Evolutionary conservation across 2,888 invertebrate species (phyloP).

Genomic region (Tetanocera ferruginea): DNA sequence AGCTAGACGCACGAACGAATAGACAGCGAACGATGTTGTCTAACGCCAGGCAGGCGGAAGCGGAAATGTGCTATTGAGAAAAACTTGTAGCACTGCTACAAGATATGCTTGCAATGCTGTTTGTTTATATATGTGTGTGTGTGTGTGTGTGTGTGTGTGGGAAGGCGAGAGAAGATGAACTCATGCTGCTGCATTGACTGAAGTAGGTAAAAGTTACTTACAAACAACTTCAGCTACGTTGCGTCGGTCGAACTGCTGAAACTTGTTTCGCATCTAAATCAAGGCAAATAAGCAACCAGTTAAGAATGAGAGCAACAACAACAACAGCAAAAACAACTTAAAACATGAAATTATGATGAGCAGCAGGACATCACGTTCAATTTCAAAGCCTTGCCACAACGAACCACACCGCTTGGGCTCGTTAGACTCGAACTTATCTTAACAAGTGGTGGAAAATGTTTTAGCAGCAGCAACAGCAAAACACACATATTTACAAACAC

Average conservation of each 20-base stretch:
- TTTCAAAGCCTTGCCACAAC: neutral
- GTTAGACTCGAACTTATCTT: neutral
- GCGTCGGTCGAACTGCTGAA: neutral
- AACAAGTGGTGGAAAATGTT: slow-evolving; percentile 18
- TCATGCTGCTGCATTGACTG: neutral
- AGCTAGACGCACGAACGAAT: neutral
- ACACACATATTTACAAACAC: slow-evolving; percentile 12
- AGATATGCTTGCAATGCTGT: neutral
- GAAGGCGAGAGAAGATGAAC: no score
- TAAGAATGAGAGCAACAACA: neutral
- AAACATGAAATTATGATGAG: slow-evolving; percentile 29
- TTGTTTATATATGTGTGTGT: no score
- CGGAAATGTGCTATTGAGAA: neutral
- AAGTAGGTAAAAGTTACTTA: neutral
- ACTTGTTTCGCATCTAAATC: slow-evolving; percentile 22
- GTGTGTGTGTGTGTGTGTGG: no score
- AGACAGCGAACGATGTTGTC: no score
- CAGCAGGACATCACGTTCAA: slow-evolving; percentile 25
- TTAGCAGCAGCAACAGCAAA: neutral
- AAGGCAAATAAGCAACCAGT: slow-evolving; percentile 23
- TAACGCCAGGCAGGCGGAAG: neutral
- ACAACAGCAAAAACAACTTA: neutral
- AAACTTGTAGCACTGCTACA: neutral
- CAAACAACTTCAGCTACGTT: neutral
- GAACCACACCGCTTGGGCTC: neutral